Conservation (phyloP, 1,140 invertebrate genomes). For the Epicauta chinensis region DNA sequence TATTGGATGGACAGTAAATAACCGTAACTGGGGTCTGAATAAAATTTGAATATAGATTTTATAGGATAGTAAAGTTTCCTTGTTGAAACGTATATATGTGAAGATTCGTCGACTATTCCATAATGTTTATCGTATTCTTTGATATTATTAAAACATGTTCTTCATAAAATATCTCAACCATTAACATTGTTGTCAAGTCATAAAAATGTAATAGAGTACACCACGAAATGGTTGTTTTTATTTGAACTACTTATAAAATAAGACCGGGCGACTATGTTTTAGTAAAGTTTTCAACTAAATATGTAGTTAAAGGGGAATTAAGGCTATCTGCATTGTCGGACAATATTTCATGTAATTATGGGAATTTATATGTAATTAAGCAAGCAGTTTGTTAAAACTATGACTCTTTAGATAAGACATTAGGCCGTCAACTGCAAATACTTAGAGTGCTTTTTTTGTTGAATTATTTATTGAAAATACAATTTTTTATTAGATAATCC, state of each 20-base stretch:
- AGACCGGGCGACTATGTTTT: too few relatives aligned
- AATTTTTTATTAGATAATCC: too few relatives aligned
- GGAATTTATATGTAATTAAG: slow-evolving; percentile 16
- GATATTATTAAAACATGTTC: too few relatives aligned
- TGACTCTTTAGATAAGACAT: slow-evolving; percentile 5
- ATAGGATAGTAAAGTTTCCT: slow-evolving; percentile 6
- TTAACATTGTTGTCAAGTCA: slow-evolving; percentile 9
- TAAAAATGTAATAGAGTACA: background rate
- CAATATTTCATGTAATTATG: slow-evolving; percentile 15
- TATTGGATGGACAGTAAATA: too few relatives aligned
- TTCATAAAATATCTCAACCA: background rate
- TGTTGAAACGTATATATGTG: slow-evolving; percentile 12
- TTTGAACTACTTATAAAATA: too few relatives aligned
- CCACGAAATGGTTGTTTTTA: too few relatives aligned
- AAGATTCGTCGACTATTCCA: too few relatives aligned
- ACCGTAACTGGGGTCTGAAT: background rate
- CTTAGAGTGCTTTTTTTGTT: too few relatives aligned
- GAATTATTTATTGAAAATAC: too few relatives aligned
- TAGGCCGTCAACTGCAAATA: too few relatives aligned
- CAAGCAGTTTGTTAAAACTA: slow-evolving; percentile 7
- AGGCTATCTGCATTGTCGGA: background rate
- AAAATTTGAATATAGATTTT: slow-evolving; percentile 20
- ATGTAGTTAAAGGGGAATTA: background rate
- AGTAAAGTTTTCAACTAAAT: too few relatives aligned
- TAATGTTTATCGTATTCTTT: too few relatives aligned